Percentiles rank a stretch among this genome's conserved stretches.
phyloP scores from a whole-genome alignment of 2,888 invertebrate genomes.

The Sepiola atlantica region DNA sequence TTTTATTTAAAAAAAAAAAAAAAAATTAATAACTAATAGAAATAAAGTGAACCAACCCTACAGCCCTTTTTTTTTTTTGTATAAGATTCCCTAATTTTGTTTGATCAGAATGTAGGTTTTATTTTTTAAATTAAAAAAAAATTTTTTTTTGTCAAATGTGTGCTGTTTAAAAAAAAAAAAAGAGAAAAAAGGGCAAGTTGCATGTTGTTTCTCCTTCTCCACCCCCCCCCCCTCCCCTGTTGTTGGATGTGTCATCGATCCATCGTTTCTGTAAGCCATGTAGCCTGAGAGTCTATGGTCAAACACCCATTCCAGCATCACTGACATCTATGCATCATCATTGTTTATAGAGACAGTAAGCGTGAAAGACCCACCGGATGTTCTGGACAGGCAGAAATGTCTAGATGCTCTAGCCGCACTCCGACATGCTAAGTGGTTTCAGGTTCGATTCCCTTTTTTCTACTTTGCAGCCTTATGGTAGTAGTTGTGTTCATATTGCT shows the following conservation, averaged over 20 bases:
- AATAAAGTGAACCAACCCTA: not conserved
- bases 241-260: conserved; percentile 44
- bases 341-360: conserved; percentile 76
- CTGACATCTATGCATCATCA: conserved; percentile 56
- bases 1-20: not conserved
- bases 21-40: not conserved
- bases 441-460: conserved; percentile 82
- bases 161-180: not conserved
- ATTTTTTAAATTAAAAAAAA: no score
- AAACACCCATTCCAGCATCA: conserved; percentile 73
- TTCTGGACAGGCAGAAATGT: conserved; percentile 99
- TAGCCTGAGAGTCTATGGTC: conserved; percentile 66
- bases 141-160: not conserved
- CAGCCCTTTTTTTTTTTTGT: not conserved
- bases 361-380: conserved; percentile 85
- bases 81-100: not conserved
- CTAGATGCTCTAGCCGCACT: conserved; percentile 99
- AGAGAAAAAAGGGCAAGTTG: not conserved
- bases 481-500: conserved; percentile 41
- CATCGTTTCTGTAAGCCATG: conserved; percentile 48
- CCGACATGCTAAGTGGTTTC: conserved; percentile 99
- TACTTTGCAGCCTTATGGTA: conserved; percentile 72
- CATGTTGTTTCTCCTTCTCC: conserved; percentile 37
- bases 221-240: not conserved
- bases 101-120: not conserved